phyloP scores from a whole-genome alignment of 2,113 vertebrate species.

The Vombatus ursinus region DNA sequence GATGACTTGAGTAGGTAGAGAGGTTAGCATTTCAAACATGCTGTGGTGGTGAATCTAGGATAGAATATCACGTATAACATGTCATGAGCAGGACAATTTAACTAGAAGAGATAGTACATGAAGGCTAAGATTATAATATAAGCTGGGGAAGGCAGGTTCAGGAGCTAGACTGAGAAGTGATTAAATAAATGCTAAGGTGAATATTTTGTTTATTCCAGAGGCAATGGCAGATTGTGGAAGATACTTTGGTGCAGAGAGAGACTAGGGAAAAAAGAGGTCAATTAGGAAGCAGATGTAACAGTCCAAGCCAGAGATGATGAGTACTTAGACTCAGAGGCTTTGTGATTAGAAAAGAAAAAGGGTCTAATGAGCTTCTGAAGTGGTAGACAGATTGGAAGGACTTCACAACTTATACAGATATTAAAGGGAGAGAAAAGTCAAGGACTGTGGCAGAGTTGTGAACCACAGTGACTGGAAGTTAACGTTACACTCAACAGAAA shows the following conservation, averaged over 20 bases:
- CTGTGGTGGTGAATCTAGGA: too few relatives aligned
- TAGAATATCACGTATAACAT: too few relatives aligned
- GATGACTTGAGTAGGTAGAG: too few relatives aligned
- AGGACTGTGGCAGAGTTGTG: not conserved
- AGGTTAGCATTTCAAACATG: too few relatives aligned
- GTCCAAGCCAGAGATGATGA: not conserved
- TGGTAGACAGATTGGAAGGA: not conserved
- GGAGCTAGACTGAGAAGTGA: too few relatives aligned
- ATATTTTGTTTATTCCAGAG: too few relatives aligned
- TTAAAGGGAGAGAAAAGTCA: not conserved
- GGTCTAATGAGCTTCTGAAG: not conserved
- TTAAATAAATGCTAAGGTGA: too few relatives aligned
- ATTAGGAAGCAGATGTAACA: not conserved
- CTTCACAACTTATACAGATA: not conserved
- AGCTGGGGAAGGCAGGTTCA: too few relatives aligned
- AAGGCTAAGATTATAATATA: too few relatives aligned
- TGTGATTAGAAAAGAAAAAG: not conserved
- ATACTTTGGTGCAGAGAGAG: not conserved
- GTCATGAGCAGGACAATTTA: too few relatives aligned
- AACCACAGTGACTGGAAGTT: not conserved
- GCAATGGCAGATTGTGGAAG: not conserved
- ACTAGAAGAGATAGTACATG: too few relatives aligned
- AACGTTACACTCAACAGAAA: not conserved
- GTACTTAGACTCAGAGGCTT: not conserved
- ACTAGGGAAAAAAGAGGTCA: not conserved